Percentiles rank a stretch among this genome's conserved stretches.
Conservation (phyloP, 2,113 vertebrate species). For the Bubalus kerabau region DNA sequence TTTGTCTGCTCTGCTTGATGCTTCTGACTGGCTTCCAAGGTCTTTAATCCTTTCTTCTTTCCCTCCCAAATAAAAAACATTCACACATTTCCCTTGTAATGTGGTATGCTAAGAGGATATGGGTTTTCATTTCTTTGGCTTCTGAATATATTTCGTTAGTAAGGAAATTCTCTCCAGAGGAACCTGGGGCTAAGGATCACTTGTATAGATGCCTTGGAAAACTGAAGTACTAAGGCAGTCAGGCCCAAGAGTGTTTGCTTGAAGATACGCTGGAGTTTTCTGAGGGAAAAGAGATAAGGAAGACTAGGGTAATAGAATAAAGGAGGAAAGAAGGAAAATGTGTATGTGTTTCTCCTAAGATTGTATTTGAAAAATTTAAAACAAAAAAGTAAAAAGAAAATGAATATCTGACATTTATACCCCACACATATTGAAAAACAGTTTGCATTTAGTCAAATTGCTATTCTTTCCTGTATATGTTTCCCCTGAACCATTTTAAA, state of each 20-base stretch:
- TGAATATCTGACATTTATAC: not conserved
- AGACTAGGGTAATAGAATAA: not conserved
- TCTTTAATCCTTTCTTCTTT: not conserved
- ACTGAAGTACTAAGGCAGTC: no score
- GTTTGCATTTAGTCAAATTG: not conserved
- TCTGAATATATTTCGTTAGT: not conserved
- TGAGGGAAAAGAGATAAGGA: not conserved
- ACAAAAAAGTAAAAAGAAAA: not conserved
- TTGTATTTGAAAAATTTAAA: not conserved
- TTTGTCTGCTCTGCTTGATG: not conserved
- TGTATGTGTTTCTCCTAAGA: not conserved
- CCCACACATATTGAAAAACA: not conserved
- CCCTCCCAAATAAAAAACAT: not conserved
- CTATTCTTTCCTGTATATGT: not conserved
- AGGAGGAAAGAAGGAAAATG: not conserved
- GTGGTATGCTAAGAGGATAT: not conserved
- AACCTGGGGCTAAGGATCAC: not conserved
- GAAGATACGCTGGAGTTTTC: not conserved
- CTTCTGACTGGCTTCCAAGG: not conserved
- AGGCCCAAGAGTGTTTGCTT: accelerated
- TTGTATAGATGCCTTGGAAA: not conserved
- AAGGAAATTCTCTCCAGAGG: not conserved
- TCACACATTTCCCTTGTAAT: not conserved
- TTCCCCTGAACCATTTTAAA: not conserved
- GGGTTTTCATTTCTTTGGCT: not conserved